Percentiles rank a stretch among this genome's conserved stretches.
These are phyloP conservation scores for Napeogenes sylphis DNA, from an alignment of 2,888 invertebrate species.

Conservation along the genomic window DNA sequence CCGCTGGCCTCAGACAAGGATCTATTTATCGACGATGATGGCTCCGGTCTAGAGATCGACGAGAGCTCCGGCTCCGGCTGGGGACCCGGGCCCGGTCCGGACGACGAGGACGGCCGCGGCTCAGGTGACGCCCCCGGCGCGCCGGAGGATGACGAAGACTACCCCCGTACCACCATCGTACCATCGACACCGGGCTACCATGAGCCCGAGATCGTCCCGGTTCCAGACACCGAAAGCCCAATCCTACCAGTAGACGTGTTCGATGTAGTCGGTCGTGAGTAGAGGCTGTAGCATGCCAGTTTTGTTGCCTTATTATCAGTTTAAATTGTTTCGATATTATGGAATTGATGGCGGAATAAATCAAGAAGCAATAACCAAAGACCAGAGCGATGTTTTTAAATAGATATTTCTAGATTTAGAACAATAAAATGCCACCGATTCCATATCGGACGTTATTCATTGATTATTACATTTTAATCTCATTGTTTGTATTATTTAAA, in stretches of 20 bases:
- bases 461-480: neutral
- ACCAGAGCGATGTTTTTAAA: too few relatives aligned
- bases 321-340: constrained; percentile 24
- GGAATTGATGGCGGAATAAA: neutral
- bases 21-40: constrained; percentile 87
- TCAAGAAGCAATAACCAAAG: neutral
- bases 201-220: constrained; percentile 31
- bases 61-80: constrained; percentile 92
- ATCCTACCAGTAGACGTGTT: constrained; percentile 49
- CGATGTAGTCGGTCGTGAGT: constrained; percentile 73
- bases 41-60: constrained; percentile 85
- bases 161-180: constrained; percentile 37
- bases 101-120: constrained; percentile 83
- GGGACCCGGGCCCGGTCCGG: constrained; percentile 82
- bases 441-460: too few relatives aligned
- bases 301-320: constrained; percentile 58
- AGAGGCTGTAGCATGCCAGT: constrained; percentile 74
- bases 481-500: neutral
- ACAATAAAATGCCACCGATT: too few relatives aligned
- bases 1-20: constrained; percentile 75
- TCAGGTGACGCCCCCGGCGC: constrained; percentile 62
- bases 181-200: constrained; percentile 14
- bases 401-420: too few relatives aligned
- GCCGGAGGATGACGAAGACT: constrained; percentile 71
- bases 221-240: constrained; percentile 40